Percentiles rank a stretch among this genome's conserved stretches.
Evolutionary conservation across 2,888 invertebrate species (phyloP).

Genomic region (Pyrgus malvae): DNA sequence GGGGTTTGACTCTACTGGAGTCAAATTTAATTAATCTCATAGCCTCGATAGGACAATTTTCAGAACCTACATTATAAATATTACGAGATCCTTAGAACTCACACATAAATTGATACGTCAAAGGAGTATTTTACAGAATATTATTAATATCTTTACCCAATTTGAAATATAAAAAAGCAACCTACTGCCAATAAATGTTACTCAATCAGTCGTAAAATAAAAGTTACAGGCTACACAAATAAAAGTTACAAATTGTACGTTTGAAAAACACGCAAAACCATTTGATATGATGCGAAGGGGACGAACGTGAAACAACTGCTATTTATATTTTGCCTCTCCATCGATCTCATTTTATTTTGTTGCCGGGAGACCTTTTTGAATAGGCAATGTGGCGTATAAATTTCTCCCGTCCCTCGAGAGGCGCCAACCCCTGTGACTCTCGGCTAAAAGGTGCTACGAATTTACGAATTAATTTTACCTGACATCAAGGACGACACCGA

Average conservation of each 20-base stretch:
- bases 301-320: constrained; percentile 29
- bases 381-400: constrained; percentile 76
- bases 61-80: too few species aligned
- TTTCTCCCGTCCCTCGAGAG: constrained; percentile 58
- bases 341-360: constrained; percentile 64
- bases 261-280: constrained; percentile 9
- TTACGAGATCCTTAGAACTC: too few species aligned
- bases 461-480: constrained; percentile 75
- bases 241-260: constrained; percentile 4
- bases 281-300: constrained; percentile 15
- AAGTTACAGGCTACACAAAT: background rate
- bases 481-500: constrained; percentile 60
- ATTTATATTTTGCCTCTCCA: constrained; percentile 44
- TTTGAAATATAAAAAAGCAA: too few species aligned
- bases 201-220: too few species aligned
- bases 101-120: too few species aligned
- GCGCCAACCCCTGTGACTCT: constrained; percentile 56
- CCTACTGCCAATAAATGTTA: too few species aligned
- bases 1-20: too few species aligned
- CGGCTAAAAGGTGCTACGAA: constrained; percentile 70
- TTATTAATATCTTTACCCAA: too few species aligned
- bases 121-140: too few species aligned
- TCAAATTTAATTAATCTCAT: too few species aligned
- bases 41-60: too few species aligned
- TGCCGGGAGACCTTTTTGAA: constrained; percentile 69